These are phyloP conservation scores for Baryphthengus martii DNA, from an alignment of 2,113 vertebrate species.

Conservation along the genomic window DNA sequence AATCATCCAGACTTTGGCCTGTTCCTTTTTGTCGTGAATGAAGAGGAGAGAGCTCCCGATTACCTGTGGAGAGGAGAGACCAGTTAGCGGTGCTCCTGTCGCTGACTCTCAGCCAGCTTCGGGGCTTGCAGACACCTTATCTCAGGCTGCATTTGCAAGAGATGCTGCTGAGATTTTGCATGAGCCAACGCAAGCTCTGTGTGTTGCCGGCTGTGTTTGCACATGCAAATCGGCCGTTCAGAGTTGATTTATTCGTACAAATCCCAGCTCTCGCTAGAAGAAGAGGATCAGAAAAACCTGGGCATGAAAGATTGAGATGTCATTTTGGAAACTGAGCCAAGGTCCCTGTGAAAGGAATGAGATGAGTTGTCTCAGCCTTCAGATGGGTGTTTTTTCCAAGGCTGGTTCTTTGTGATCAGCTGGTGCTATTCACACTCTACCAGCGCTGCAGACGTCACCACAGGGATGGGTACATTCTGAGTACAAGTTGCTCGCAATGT, in stretches of 20 bases:
- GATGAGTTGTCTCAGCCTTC: neutral
- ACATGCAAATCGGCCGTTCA: neutral
- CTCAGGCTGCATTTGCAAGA: neutral
- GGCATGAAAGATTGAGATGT: neutral
- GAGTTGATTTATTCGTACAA: neutral
- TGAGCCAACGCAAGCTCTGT: neutral
- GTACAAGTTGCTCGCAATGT: neutral
- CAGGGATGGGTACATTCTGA: neutral
- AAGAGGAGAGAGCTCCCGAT: conserved; percentile 98
- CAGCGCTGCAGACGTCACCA: neutral
- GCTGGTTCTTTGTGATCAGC: neutral
- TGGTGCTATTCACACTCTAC: neutral
- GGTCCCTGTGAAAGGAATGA: neutral
- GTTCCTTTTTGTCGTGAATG: conserved; percentile 90
- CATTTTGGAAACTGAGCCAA: neutral
- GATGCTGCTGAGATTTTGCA: neutral
- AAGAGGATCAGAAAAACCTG: neutral
- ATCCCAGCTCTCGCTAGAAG: neutral
- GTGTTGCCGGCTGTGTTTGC: neutral
- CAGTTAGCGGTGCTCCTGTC: neutral
- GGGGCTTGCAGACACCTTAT: neutral
- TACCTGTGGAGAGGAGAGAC: conserved; percentile 75
- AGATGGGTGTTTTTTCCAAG: neutral
- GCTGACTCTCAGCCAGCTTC: neutral
- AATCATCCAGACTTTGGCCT: conserved; percentile 98